Evolutionary conservation across 2,797 vertebrate genomes (phyloP), one percentile per base, ranked within the genome.

Genomic region (Pangasius djambal): DNA sequence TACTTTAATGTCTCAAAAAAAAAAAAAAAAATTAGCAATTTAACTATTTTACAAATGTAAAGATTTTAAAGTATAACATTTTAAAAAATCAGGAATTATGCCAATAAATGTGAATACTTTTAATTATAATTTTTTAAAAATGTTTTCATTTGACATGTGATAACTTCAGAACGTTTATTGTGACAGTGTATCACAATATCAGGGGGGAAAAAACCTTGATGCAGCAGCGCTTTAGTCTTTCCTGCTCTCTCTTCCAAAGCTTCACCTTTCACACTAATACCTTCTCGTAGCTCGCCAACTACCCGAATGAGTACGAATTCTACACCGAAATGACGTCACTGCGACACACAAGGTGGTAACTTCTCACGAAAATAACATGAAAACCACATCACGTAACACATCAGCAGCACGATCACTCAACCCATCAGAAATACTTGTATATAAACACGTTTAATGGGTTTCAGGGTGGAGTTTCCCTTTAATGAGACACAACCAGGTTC

Each of bases 211-310:
- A 6, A 16, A 55, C 2, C 12, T 52, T 55, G 52, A 55, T 55
- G 52, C 61, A 63, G 61, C 61, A 2, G 61, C 61, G 22, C 61
- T 63, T 63, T 28, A 63, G 22, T 63, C 28, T 65, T 28, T 28
- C 61, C 7, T 2, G 0, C 25, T n/a, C 57, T 55, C 22, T 28
- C 57, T 20, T 59, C 61, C 8, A 63, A 10, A 63, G 3, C 61
- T 63, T 4, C 22, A 9, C 1, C 18, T 59, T 65, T n/a, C 4
- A 34, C 65, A 13, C 20, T 65, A 65, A 65, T 65, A n/a, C 25
- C 10, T 28, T n/a, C 20, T 0, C 3, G 0, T 13, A 9, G 2
- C 3, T 28, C 9, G 2, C 6, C n/a, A 65, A 65, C 28, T 10
- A n/a, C 0, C 63, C 12, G 10, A 67, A 65, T 65, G 63, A 65